phyloP scores from a whole-genome alignment of 2,797 vertebrate genomes.

The Columba guinea region DNA sequence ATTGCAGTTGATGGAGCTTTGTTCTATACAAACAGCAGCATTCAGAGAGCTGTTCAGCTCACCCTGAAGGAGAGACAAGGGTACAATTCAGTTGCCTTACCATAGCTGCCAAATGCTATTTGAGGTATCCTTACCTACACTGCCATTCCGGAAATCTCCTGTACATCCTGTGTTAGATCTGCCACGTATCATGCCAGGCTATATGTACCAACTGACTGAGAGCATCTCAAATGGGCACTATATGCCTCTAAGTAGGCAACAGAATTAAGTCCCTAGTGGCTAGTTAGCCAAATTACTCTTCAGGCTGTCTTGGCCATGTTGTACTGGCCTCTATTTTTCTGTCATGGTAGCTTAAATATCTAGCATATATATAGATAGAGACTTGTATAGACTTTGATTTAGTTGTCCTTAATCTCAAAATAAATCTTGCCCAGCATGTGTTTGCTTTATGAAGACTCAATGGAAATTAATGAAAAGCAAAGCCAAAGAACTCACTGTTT shows the following conservation, averaged over 20 bases:
- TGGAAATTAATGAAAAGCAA: constrained; percentile 44
- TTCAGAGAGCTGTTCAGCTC: background rate
- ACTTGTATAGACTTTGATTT: background rate
- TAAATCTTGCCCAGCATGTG: constrained; percentile 11
- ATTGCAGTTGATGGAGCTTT: background rate
- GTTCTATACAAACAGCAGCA: background rate
- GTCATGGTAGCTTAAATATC: background rate
- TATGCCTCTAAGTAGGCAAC: background rate
- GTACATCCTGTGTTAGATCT: background rate
- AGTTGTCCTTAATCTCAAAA: constrained; percentile 9
- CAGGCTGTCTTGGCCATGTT: background rate
- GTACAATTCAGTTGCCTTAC: background rate
- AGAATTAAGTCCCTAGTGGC: background rate
- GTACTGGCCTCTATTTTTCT: background rate
- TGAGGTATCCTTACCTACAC: background rate
- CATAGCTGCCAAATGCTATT: background rate
- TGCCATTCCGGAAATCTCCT: background rate
- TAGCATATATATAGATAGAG: background rate
- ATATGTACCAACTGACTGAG: background rate
- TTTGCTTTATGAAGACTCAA: constrained; percentile 34
- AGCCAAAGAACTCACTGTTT: background rate
- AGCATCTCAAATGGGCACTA: background rate
- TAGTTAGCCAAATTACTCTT: background rate
- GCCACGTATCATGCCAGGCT: background rate
- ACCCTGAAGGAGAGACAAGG: background rate